These are phyloP conservation scores for Chanos chanos DNA, from an alignment of 2,797 vertebrate genomes.

Conservation along the genomic window DNA sequence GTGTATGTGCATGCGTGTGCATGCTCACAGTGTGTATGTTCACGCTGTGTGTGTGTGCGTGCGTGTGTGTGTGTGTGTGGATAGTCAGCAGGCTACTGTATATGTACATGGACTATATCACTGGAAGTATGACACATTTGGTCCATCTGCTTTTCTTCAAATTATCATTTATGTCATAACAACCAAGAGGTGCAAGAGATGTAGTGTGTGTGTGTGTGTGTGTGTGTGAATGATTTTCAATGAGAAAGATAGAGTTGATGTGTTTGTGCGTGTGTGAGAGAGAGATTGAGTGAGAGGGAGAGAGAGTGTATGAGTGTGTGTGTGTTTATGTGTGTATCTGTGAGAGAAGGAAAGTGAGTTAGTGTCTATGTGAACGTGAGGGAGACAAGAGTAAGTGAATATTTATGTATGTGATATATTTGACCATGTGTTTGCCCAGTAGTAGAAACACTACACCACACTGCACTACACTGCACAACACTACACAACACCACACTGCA, in stretches of 20 bases:
- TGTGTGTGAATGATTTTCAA: slow-evolving; percentile 6
- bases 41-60: slow-evolving; percentile 26
- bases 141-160: slow-evolving; percentile 48
- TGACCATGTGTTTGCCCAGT: too few species aligned
- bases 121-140: slow-evolving; percentile 45
- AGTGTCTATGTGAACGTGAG: too few species aligned
- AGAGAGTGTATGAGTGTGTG: too few species aligned
- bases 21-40: background rate
- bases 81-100: slow-evolving; percentile 31
- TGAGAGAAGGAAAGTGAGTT: too few species aligned
- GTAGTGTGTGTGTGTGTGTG: slow-evolving; percentile 29
- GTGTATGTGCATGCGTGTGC: slow-evolving; percentile 16
- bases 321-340: too few species aligned
- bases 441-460: too few species aligned
- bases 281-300: too few species aligned
- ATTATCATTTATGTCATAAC: slow-evolving; percentile 51
- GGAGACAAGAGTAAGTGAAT: too few species aligned
- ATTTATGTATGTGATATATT: too few species aligned
- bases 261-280: slow-evolving; percentile 24
- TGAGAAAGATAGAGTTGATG: slow-evolving; percentile 2
- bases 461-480: too few species aligned
- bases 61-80: slow-evolving; percentile 17
- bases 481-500: too few species aligned
- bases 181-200: slow-evolving; percentile 32
- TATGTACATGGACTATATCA: slow-evolving; percentile 45